A percentile compares a stretch with the other conserved stretches of the same genome.
phyloP scores from a whole-genome alignment of 2,113 vertebrate genomes.

The Pseudorhombus dupliciocellatus region DNA sequence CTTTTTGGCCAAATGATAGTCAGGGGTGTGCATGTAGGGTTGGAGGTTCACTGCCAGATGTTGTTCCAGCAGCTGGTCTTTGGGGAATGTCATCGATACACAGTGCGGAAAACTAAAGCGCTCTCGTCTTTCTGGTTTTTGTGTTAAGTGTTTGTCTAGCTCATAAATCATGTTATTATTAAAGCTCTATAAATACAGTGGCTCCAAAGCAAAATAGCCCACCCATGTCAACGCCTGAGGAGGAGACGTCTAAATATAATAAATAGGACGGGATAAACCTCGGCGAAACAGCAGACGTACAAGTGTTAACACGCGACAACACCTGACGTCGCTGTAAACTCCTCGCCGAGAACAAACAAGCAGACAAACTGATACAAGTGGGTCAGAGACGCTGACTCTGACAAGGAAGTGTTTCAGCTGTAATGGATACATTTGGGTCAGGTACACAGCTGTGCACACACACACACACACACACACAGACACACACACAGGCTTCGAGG shows the following conservation, averaged over 20 bases:
- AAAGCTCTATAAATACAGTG: neutral
- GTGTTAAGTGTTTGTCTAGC: neutral
- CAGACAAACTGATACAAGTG: slow-evolving; percentile 44
- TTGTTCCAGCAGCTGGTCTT: neutral
- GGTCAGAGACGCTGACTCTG: slow-evolving; percentile 26
- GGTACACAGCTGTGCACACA: slow-evolving; percentile 58
- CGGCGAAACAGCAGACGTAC: neutral
- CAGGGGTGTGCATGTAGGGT: too few relatives aligned
- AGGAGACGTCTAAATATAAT: neutral
- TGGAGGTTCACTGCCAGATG: neutral
- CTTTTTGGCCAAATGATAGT: too few relatives aligned
- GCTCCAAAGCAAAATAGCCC: too few relatives aligned
- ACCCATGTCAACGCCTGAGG: neutral
- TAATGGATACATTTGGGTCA: slow-evolving; percentile 64
- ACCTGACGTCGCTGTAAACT: neutral
- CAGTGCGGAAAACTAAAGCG: neutral
- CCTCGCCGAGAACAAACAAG: slow-evolving; percentile 12
- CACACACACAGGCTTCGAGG: slow-evolving; percentile 23
- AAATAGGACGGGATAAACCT: neutral
- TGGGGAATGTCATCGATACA: neutral
- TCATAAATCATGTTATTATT: neutral
- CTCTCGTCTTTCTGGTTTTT: neutral
- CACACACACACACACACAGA: slow-evolving; percentile 2
- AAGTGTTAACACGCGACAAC: neutral
- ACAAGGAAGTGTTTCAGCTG: slow-evolving; percentile 46